Percentiles rank a stretch among this genome's conserved stretches.
phyloP scores from a whole-genome alignment of 2,113 vertebrate genomes.

The Otocyon megalotis region DNA sequence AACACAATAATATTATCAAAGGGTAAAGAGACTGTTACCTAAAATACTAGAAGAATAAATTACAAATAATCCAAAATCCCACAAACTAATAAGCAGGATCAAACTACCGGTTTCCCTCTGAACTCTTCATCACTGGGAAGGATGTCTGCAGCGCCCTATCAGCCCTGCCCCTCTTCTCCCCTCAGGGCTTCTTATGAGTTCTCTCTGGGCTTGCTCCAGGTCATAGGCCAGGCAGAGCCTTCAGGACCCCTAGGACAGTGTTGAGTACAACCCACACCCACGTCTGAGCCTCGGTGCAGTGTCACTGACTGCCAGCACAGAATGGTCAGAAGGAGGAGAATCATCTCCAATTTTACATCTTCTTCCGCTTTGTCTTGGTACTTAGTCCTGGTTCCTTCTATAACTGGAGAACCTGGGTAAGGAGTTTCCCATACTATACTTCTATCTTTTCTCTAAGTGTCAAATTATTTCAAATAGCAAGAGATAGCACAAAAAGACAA shows the following conservation, averaged over 20 bases:
- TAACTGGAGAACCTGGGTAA: neutral
- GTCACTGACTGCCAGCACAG: neutral
- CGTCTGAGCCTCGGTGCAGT: fast-evolving
- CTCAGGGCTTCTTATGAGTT: neutral
- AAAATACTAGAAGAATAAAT: neutral
- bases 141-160: neutral
- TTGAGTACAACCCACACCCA: too few species aligned
- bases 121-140: neutral
- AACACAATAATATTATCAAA: neutral
- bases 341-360: neutral
- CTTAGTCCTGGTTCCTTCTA: neutral
- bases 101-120: neutral
- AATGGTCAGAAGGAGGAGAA: fast-evolving
- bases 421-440: neutral
- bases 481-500: neutral
- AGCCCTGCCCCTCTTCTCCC: neutral
- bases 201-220: neutral
- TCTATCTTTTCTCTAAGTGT: neutral
- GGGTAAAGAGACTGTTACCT: neutral
- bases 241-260: neutral
- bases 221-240: too few species aligned
- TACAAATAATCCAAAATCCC: neutral
- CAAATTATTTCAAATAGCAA: constrained; percentile 10
- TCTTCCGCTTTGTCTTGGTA: neutral
- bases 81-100: neutral